Conservation (phyloP, 2,888 invertebrate genomes). For the Lysandra bellargus region DNA sequence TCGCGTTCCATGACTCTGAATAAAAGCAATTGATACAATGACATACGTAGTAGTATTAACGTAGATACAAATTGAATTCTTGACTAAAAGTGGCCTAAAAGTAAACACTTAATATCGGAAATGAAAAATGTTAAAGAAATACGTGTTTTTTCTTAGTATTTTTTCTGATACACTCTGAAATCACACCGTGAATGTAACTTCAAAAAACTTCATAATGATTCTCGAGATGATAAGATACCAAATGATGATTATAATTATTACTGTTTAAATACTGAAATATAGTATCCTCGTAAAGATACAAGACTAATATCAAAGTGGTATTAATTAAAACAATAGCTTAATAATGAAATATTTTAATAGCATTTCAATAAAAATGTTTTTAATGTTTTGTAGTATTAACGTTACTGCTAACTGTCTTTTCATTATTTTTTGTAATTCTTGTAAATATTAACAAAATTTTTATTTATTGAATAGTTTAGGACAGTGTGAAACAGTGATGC, state of each 20-base stretch:
- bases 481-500: background rate
- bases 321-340: background rate
- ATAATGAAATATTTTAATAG: background rate
- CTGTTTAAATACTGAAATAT: background rate
- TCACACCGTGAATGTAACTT: conserved; percentile 38
- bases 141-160: background rate
- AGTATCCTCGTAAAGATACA: background rate
- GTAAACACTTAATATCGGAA: background rate
- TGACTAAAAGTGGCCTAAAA: background rate
- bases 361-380: background rate
- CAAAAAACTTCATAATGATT: conserved; percentile 22
- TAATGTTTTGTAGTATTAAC: background rate
- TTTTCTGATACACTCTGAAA: background rate
- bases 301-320: background rate
- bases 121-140: background rate
- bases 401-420: conserved; percentile 10
- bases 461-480: background rate
- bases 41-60: no score
- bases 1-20: no score
- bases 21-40: no score
- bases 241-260: background rate
- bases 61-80: background rate
- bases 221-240: background rate
- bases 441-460: conserved; percentile 7
- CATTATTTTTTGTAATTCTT: background rate